phyloP scores from a whole-genome alignment of 1,140 invertebrate species.

The Camponotus floridanus region DNA sequence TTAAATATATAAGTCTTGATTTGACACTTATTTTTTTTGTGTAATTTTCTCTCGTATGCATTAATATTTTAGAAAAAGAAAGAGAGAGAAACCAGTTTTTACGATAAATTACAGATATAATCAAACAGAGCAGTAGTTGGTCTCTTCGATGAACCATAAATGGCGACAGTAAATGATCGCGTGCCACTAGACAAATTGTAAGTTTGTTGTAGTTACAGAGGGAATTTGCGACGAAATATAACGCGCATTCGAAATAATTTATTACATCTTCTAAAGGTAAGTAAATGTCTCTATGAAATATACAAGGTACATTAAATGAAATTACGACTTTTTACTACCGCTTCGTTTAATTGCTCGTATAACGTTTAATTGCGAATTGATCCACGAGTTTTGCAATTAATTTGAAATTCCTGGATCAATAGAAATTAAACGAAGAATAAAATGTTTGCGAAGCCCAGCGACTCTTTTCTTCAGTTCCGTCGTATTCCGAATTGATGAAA shows the following conservation, averaged over 20 bases:
- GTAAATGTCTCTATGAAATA: no score
- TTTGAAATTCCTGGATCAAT: slow-evolving; percentile 1
- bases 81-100: slow-evolving; percentile 46
- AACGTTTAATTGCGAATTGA: neutral
- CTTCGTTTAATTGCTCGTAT: neutral
- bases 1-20: no score
- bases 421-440: slow-evolving; percentile 25
- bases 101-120: slow-evolving; percentile 63
- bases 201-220: slow-evolving; percentile 16
- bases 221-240: slow-evolving; percentile 27
- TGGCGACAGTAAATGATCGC: slow-evolving; percentile 5
- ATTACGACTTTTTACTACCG: slow-evolving; percentile 2
- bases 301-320: neutral
- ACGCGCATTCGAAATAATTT: slow-evolving; percentile 16
- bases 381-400: neutral
- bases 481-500: slow-evolving; percentile 13
- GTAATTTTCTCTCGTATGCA: slow-evolving; percentile 32
- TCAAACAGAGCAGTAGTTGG: slow-evolving; percentile 52
- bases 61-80: slow-evolving; percentile 50
- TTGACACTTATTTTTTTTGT: no score
- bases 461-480: neutral
- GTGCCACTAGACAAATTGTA: slow-evolving; percentile 47
- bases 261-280: slow-evolving; percentile 9
- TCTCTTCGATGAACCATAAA: slow-evolving; percentile 38
- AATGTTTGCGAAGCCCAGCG: neutral